Evolutionary conservation across 2,113 vertebrate genomes (phyloP), one percentile per base, ranked within the genome.

Genomic region (Bombycilla garrulus): DNA sequence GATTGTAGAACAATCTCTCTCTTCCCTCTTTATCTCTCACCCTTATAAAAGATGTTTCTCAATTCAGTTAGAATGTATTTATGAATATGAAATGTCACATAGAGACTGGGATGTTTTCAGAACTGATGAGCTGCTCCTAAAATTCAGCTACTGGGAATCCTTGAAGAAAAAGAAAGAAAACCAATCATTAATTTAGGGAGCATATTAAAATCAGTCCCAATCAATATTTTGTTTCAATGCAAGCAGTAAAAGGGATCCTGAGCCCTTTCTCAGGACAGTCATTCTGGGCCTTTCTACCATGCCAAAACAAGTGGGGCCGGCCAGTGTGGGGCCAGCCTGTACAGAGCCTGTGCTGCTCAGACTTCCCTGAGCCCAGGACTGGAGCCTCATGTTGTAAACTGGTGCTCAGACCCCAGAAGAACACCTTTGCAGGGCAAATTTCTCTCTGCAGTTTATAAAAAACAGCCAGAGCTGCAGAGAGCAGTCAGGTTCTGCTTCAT

Each of bases 401-500:
- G 56, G 9, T 24, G 15, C 64, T 76, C 7, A 85, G 93, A 71
- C 35, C 54, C 20, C 28, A 65, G 47, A 5, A 65, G 50, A 88
- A 40, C 15, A 70, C 60, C 45, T 66, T 35, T 50, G n/a, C 17
- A 31, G 45, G 81, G 57, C 53, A 90, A 65, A 88, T 57, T 45
- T 54, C 22, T 40, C 61, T 24, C 73, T 64, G 60, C 65, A 58
- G 15, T 57, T 77, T 26, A 3, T 24, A 33, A 74, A 47, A 80
- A 88, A 40, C 90, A 81, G 66, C 15, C 9, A 93, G 33, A 90
- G 86, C 80, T 56, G 74, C 76, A 83, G 83, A 88, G 74, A 90
- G 61, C 70, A 82, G 65, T 88, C 72, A 77, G 80, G n/a, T 90
- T 93, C 74, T 80, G 11, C 86, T 96, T 82, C 56, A 93, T 93